Conservation (phyloP, 2,113 vertebrate genomes). For the Lepidiolamprologus cunningtoni region DNA sequence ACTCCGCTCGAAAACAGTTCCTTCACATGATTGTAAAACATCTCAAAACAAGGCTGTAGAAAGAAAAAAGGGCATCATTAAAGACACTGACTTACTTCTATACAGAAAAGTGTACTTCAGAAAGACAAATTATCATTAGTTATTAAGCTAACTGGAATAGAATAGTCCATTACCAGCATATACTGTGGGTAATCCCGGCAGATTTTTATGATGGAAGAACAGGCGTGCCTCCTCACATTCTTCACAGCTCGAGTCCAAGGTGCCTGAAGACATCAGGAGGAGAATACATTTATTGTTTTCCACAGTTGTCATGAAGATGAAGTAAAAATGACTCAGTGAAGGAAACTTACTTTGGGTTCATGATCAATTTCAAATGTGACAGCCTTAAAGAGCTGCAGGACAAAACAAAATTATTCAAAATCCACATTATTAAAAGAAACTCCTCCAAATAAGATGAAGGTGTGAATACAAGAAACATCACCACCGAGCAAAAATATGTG, state of each 20-base stretch:
- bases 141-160: background rate
- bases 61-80: background rate
- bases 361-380: conserved; percentile 86
- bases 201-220: conserved; percentile 92
- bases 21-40: conserved; percentile 86
- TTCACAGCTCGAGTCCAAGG: conserved; percentile 88
- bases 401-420: background rate
- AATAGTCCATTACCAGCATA: conserved; percentile 72
- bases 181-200: conserved; percentile 90
- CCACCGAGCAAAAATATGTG: background rate
- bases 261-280: conserved; percentile 60
- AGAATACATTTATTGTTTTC: background rate
- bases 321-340: background rate
- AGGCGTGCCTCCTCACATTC: conserved; percentile 90
- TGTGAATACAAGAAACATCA: background rate
- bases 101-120: background rate
- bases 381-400: conserved; percentile 80
- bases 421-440: background rate
- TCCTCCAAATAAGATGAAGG: background rate
- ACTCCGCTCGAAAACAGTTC: conserved; percentile 80
- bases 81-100: background rate
- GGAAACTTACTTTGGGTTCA: conserved; percentile 80
- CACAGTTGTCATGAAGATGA: background rate
- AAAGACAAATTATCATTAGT: background rate
- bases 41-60: conserved; percentile 86